A percentile compares a stretch with the other conserved stretches of the same genome.
These are phyloP conservation scores for Melanogrammus aeglefinus DNA, from an alignment of 2,797 vertebrate genomes.

Conservation along the genomic window DNA sequence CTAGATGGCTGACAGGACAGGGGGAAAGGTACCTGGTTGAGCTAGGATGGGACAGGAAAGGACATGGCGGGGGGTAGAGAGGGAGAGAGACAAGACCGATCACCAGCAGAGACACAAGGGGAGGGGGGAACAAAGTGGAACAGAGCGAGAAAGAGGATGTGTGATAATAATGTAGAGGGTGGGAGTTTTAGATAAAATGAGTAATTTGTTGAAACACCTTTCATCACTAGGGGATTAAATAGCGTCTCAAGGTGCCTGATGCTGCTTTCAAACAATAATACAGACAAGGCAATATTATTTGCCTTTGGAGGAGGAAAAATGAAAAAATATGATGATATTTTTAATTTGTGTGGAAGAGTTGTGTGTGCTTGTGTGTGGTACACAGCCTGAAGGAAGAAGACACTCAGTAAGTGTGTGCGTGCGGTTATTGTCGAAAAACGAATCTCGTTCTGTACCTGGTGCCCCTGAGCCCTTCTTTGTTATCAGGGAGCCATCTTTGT, in stretches of 20 bases:
- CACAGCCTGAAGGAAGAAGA: slow-evolving; percentile 32
- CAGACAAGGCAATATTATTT: no score
- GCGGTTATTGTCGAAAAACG: slow-evolving; percentile 1
- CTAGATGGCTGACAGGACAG: slow-evolving; percentile 39
- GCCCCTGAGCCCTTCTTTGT: background rate
- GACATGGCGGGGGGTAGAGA: slow-evolving; percentile 6
- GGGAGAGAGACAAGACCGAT: slow-evolving; percentile 1
- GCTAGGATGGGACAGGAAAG: slow-evolving; percentile 36
- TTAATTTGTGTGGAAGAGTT: background rate
- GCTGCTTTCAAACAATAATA: no score
- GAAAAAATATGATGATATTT: background rate
- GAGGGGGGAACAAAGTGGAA: background rate
- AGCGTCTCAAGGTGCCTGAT: no score
- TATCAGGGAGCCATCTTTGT: background rate
- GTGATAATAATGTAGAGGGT: background rate
- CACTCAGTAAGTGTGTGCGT: slow-evolving; percentile 25
- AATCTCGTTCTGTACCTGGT: background rate
- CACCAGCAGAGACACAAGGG: background rate
- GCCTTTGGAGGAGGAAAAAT: background rate
- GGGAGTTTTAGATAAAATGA: no score
- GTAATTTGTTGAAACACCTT: no score
- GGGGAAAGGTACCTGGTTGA: slow-evolving; percentile 47
- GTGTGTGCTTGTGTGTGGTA: slow-evolving; percentile 11
- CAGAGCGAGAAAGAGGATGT: background rate
- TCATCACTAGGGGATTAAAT: no score